phyloP scores from a whole-genome alignment of 2,797 vertebrate genomes.

The Numenius phaeopus region DNA sequence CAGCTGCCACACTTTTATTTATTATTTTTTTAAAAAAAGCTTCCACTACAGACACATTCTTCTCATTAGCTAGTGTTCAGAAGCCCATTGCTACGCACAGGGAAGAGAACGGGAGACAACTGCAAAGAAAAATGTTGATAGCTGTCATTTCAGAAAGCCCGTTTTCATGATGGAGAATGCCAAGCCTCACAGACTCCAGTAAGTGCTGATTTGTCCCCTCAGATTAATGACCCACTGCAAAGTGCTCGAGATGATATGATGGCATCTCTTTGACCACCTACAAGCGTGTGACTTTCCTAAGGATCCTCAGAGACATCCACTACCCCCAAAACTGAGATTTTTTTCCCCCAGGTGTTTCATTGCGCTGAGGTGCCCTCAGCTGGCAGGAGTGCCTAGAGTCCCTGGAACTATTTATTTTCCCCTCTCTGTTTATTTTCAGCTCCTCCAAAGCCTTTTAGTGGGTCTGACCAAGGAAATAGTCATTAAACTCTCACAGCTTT shows the following conservation, averaged over 20 bases:
- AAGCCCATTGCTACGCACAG: neutral
- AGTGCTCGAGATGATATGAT: neutral
- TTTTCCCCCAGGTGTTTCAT: neutral
- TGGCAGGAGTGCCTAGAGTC: accelerated
- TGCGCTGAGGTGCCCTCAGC: neutral
- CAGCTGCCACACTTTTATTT: neutral
- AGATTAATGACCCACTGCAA: neutral
- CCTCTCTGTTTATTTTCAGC: neutral
- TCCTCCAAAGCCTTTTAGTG: neutral
- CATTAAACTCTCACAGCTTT: neutral
- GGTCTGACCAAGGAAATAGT: neutral
- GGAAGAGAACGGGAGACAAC: neutral
- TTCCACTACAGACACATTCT: neutral
- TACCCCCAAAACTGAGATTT: neutral
- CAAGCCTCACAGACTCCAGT: neutral
- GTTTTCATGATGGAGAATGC: neutral
- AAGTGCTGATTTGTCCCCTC: neutral
- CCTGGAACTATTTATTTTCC: no score
- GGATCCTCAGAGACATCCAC: neutral
- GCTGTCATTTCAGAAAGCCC: neutral
- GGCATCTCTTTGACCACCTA: neutral
- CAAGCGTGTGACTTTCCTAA: neutral
- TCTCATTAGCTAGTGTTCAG: neutral
- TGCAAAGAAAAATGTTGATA: neutral
- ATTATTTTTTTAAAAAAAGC: neutral